Evolutionary conservation across 2,888 invertebrate species (phyloP), one percentile per base, ranked within the genome.

Genomic region (Coecobrya sp.): DNA sequence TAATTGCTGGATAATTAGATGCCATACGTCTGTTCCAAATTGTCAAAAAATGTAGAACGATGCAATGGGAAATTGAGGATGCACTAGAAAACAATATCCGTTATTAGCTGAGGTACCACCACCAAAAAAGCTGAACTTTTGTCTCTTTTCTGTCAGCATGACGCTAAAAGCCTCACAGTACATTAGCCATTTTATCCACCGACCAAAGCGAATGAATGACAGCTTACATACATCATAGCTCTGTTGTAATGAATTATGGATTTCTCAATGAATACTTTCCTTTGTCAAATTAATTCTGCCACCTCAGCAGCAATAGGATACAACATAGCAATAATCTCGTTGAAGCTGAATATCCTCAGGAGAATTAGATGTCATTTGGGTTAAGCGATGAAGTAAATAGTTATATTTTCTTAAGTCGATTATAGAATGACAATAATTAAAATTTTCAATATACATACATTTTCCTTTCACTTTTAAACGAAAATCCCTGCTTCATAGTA

Each of bases 1-100:
- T 89, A 89, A 89, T 89, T 81, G 52, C 59, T 45, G 36, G 84
- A n/a, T 89, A 89, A 84, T 84, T 84, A 65, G 62, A 84, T 84
- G 52, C 19, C 22, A 30, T 25, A 52, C 36, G 5, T 13, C 27
- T n/a, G 49, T 8, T 84, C 25, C 84, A 65, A 62, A 16, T 36
- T 49, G 22, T 22, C 87, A 79, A 79, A 27, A 22, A 59, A 68
- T 16, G 27, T 79, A 8, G 11, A 79, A 10, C 45, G 49, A 62
- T 62, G 82, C 81, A 81, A 30, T 11, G 68, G 52, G 68, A 36
- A 68, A 4, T n/a, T n/a, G n/a, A n/a, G n/a, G n/a, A 65, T 88
- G 82, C 81, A 81, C 52, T 11, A 81, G 52, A 82, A 36, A 68
- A 4, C 7, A 36, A 36, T 36, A 36, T 36, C 36, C 7, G 2